Conservation (phyloP, 2,113 vertebrate species). For the Pristiophorus japonicus region DNA sequence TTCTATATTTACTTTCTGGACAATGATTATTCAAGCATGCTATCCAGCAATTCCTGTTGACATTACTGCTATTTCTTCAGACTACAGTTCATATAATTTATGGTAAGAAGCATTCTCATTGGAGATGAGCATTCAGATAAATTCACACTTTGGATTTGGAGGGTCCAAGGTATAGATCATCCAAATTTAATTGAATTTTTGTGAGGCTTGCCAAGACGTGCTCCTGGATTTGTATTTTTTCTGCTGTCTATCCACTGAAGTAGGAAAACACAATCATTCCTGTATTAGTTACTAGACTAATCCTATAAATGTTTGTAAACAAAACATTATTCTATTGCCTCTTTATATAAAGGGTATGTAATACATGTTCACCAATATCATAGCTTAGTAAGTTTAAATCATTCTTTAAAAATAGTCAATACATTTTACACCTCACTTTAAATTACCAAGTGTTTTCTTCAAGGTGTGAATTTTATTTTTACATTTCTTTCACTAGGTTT, state of each 20-base stretch:
- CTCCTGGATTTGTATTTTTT: background rate
- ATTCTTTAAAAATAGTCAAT: background rate
- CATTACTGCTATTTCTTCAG: background rate
- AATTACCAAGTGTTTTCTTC: background rate
- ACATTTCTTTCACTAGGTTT: background rate
- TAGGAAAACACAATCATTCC: background rate
- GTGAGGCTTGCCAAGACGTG: background rate
- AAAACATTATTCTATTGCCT: background rate
- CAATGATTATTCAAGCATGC: background rate
- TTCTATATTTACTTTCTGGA: background rate
- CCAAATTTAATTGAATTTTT: background rate
- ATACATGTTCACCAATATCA: background rate
- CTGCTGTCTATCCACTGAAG: background rate
- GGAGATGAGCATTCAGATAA: background rate
- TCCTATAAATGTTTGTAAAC: background rate
- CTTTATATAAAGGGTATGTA: background rate
- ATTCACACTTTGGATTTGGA: background rate
- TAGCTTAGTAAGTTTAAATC: background rate
- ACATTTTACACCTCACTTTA: too few relatives aligned
- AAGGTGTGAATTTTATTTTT: background rate
- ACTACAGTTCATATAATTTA: background rate
- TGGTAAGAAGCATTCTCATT: background rate
- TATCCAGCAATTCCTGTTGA: background rate
- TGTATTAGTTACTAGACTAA: background rate
- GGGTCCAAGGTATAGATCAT: background rate